Evolutionary conservation across 2,888 invertebrate genomes (phyloP), one percentile per base, ranked within the genome.

Genomic region (Synergus itoensis): DNA sequence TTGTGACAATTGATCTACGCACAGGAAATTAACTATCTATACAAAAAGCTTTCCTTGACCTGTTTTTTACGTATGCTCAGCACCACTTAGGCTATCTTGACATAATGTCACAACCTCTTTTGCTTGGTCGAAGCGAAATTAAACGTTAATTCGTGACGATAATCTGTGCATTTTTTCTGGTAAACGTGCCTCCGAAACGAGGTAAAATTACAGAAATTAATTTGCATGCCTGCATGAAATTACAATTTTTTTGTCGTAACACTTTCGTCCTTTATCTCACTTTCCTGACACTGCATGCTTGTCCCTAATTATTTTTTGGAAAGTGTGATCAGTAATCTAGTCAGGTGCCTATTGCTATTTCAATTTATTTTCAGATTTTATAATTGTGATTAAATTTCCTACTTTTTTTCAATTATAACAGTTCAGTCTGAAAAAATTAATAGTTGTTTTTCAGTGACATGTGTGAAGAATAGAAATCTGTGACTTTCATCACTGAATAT

Each of bases 61-160:
- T 48, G 16, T 65, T 73, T 73, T 73, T 40, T 57, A 53, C 53
- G 16, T 53, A 53, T 36, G 14, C 48, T 73, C 18, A 57, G 45
- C 48, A 28, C 64, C 28, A 64, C 65, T 77, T 45, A 64, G 43
- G 57, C 76, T 76, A 60, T 76, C 62, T 76, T 63, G 40, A 16
- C 77, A 77, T 53, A 45, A 77, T 77, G 77, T 65, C 62, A 63
- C 77, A 64, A 77, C 64, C 65, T 77, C 63, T 40, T 43, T 18
- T 76, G 21, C 62, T 64, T 73, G 48, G 40, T 57, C 73, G 16
- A 73, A 53, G 36, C 53, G 53, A 73, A 73, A 73, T 73, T 73
- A 53, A 73, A 36, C 53, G 18, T 73, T 73, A 73, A 73, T 73
- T 57, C 4, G n/a, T 36, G n/a, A 73, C 53, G 40, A 53, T 53